Percentiles rank a stretch among this genome's conserved stretches.
Evolutionary conservation across 2,113 vertebrate genomes (phyloP).

Genomic region (Pontoporia blainvillei): DNA sequence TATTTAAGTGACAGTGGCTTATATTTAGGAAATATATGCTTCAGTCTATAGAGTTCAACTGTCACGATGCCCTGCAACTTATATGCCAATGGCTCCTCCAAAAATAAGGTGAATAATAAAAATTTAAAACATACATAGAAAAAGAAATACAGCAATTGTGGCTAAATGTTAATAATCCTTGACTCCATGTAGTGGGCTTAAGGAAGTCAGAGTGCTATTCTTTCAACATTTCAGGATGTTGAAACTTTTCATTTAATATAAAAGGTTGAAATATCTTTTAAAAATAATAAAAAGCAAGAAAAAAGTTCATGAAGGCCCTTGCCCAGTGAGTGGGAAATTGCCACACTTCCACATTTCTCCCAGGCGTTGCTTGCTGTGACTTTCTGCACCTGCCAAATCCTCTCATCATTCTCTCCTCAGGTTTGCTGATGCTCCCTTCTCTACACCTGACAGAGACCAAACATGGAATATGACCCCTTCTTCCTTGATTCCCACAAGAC

Average conservation of each 20-base stretch:
- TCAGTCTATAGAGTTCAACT: not conserved
- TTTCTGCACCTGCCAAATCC: not conserved
- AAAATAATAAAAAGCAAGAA: not conserved
- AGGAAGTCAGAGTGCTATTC: not conserved
- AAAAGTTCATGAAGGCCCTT: not conserved
- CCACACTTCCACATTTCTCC: fast-evolving
- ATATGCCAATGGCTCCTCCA: not conserved
- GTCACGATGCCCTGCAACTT: not conserved
- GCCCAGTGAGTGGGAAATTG: not conserved
- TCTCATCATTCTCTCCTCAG: not conserved
- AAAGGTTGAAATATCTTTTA: not conserved
- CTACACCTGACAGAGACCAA: not conserved
- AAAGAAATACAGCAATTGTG: not conserved
- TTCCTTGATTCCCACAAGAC: not conserved
- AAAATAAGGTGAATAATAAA: not conserved
- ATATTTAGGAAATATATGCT: not conserved
- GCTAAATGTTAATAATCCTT: not conserved
- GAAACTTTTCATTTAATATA: not conserved
- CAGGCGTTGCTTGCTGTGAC: no score
- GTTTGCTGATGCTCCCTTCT: not conserved
- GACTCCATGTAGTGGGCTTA: not conserved
- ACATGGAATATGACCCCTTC: not conserved
- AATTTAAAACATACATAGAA: not conserved
- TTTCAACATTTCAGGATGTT: not conserved
- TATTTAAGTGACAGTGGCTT: not conserved